These are phyloP conservation scores for Dyspetes luteomarginatus DNA, from an alignment of 2,888 invertebrate genomes.

Conservation along the genomic window DNA sequence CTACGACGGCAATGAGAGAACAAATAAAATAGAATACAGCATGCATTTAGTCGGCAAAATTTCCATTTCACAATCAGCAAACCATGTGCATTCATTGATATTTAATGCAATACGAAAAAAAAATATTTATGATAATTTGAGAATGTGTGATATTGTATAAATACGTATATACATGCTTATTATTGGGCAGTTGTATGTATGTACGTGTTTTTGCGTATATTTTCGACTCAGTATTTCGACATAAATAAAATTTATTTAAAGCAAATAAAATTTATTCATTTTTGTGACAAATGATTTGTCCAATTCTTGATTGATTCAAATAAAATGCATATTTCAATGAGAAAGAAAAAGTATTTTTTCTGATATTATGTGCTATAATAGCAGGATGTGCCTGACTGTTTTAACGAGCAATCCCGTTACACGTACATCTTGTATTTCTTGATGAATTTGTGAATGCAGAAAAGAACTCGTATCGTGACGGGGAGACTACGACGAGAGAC, in stretches of 20 bases:
- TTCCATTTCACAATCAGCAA: slow-evolving; percentile 4
- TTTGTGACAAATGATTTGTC: too few relatives aligned
- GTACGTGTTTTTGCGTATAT: too few relatives aligned
- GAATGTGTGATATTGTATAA: slow-evolving; percentile 5
- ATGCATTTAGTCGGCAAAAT: neutral
- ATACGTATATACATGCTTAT: neutral
- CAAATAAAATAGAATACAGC: neutral
- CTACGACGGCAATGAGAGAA: slow-evolving; percentile 8
- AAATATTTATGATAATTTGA: slow-evolving; percentile 35
- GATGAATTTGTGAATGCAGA: slow-evolving; percentile 60
- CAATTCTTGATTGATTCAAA: too few relatives aligned
- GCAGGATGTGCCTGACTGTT: slow-evolving; percentile 39
- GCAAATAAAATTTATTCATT: too few relatives aligned
- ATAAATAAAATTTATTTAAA: too few relatives aligned
- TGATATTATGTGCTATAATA: slow-evolving; percentile 2
- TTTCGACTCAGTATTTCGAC: too few relatives aligned
- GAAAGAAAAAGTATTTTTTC: neutral
- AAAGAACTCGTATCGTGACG: slow-evolving; percentile 58
- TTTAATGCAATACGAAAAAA: slow-evolving; percentile 4
- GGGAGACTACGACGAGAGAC: slow-evolving; percentile 28
- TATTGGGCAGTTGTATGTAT: too few relatives aligned
- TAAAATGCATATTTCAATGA: neutral
- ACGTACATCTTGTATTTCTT: slow-evolving; percentile 42
- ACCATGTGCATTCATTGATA: slow-evolving; percentile 7
- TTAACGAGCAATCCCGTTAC: slow-evolving; percentile 56